Percentiles rank a stretch among this genome's conserved stretches.
phyloP scores from a whole-genome alignment of 2,888 invertebrate genomes.

The Nyleta sp. region DNA sequence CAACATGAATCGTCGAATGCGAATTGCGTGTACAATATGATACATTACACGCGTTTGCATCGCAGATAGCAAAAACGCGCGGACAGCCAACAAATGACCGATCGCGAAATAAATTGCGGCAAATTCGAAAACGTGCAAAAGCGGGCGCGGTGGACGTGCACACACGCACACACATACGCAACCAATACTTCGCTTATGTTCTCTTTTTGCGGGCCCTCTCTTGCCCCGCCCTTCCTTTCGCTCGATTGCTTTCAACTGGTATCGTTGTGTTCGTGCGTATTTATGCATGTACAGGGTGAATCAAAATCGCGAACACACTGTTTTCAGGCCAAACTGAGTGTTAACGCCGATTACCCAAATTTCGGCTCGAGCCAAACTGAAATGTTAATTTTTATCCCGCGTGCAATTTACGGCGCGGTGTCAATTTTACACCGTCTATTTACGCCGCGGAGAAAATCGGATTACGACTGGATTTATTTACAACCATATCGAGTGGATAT shows the following conservation, averaged over 20 bases:
- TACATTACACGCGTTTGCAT: slow-evolving; percentile 47
- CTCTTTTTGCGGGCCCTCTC: slow-evolving; percentile 44
- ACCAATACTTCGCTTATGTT: slow-evolving; percentile 22
- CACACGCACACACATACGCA: slow-evolving; percentile 2
- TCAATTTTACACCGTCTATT: slow-evolving; percentile 26
- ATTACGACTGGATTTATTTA: slow-evolving; percentile 34
- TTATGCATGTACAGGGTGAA: slow-evolving; percentile 54
- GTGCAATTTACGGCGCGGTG: neutral
- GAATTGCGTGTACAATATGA: slow-evolving; percentile 52
- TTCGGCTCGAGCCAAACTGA: slow-evolving; percentile 5
- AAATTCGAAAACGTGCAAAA: slow-evolving; percentile 32
- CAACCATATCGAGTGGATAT: slow-evolving; percentile 24
- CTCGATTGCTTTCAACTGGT: slow-evolving; percentile 52
- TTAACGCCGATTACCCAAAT: slow-evolving; percentile 34
- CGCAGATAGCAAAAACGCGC: slow-evolving; percentile 35
- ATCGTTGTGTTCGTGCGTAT: slow-evolving; percentile 21
- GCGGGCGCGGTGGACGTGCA: neutral
- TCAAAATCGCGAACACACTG: slow-evolving; percentile 37
- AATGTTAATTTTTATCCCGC: slow-evolving; percentile 17
- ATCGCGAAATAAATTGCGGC: slow-evolving; percentile 53
- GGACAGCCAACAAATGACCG: slow-evolving; percentile 58
- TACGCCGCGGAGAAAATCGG: slow-evolving; percentile 17
- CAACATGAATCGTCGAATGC: slow-evolving; percentile 43
- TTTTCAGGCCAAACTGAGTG: slow-evolving; percentile 16
- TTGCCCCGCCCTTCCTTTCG: slow-evolving; percentile 52